Base-by-base conservation (phyloP, 2,888 invertebrate species). In the Anagyrus pseudococci region DNA sequence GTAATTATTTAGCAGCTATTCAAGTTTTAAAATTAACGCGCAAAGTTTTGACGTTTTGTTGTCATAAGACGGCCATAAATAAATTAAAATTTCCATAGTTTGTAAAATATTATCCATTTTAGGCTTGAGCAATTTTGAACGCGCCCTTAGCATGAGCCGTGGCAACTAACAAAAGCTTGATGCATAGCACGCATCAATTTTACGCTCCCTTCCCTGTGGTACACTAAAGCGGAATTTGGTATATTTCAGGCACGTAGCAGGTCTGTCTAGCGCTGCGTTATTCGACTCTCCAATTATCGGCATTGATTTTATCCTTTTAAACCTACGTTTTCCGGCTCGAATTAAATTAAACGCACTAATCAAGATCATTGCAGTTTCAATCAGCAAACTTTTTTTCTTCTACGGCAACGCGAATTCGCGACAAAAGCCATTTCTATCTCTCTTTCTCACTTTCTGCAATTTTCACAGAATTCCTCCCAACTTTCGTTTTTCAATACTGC, bases 291-390 rank as follows among this genome's bases (percentile, higher is more conserved):
- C 44, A 65, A 58, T 61, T 58, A 55, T 46, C 53, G 49, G 37
- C 46, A 58, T 56, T 65, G 53, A 58, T 58, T 58, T 48, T 22
- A 1, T 19, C 1, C 41, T 26, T 8, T 10, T 8, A 1, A 1
- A 2, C 26, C 13, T 22, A 6, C 2, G 2, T 13, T 26, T 44
- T 47, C 23, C 37, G 37, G n/a, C 6, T 15, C 19, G 17, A 3
- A 57, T 56, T 56, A 25, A 56, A 62, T 62, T 50, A 62, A 62
- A 57, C 22, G n/a, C 23, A n/a, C 7, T 4, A 17, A 2, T 7
- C 43, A 22, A 20, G 22, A 17, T 6, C 50, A 25, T 25, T 47
- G 7, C n/a, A 15, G 20, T 20, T 22, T 46, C 47, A 23, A 29
- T 29, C 22, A 19, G 33, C 33, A 17, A n/a, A 7, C 22, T 44